Base-by-base conservation (phyloP, 2,888 invertebrate species). In the Metalampra italica region DNA sequence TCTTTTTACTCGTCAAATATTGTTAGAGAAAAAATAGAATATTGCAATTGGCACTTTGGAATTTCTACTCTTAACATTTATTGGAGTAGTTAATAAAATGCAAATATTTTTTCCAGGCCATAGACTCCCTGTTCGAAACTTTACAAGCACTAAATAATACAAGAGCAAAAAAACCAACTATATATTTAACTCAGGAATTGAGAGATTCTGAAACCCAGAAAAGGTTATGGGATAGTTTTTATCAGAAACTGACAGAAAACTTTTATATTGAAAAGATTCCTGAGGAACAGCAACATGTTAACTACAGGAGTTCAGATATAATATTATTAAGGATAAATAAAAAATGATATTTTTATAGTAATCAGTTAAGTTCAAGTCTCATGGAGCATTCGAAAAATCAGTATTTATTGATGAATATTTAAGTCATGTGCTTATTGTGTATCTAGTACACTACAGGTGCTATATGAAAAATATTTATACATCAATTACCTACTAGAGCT, bases 121-220 rank as follows among this genome's bases (percentile, higher is more conserved):
- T 92, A 44, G 74, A 91, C 52, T 91, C 92, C 7, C 79, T 94
- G 41, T 75, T 94, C 46, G 75, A 91, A 59, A 93, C 94, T 9
- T 70, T 94, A 43, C 73, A 78, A 59, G 67, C 77, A 50, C 66
- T 87, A 47, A 82, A 71, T 51, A 74, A 74, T 41, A 68, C 91
- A 13, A 75, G 88, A 47, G 72, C 72, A 30, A 75, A 79, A 44
- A 82, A 90, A 45, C 91, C 92, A 9, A 84, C 85, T 57, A 89
- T 93, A 45, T 86, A 93, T 55, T 78, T 94, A 54, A 91, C 92
- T 51, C 94, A 94, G 82, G 94, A 95, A 78, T 75, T 93, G 57
- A 83, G 94, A 63, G 92, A 93, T 56, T 90, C 92, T 9, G 92
- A 92, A 37, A 82, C 90, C 49, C 81, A 84, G 54, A 83, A 75